phyloP scores from a whole-genome alignment of 2,113 vertebrate genomes.

The Caretta caretta region DNA sequence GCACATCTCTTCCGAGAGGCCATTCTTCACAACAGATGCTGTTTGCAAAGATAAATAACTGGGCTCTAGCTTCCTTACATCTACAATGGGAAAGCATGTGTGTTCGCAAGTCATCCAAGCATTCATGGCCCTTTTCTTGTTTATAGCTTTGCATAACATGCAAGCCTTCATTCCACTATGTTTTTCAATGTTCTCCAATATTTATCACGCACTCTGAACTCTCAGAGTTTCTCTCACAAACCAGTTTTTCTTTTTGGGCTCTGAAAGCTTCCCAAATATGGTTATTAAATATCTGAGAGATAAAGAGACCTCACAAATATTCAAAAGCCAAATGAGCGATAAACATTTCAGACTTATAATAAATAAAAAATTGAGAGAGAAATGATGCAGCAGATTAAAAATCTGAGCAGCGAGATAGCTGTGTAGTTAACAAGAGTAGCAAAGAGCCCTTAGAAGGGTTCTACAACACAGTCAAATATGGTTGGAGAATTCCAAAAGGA shows the following conservation, averaged over 20 bases:
- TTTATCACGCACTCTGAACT: neutral
- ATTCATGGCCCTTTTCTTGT: conserved; percentile 15
- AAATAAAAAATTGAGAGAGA: conserved; percentile 5
- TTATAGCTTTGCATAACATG: conserved; percentile 23
- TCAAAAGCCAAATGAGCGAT: conserved; percentile 3
- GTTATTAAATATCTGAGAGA: conserved; percentile 61
- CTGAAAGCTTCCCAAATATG: conserved; percentile 68
- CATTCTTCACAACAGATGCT: neutral
- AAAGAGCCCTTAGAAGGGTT: neutral
- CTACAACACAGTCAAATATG: conserved; percentile 24
- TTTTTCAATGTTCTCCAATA: conserved; percentile 11
- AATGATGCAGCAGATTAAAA: conserved; percentile 23
- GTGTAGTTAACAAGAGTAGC: neutral
- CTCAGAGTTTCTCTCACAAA: conserved; percentile 41
- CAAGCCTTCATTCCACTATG: conserved; percentile 11
- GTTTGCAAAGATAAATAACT: neutral
- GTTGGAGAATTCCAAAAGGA: conserved; percentile 1
- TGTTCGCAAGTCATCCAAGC: neutral
- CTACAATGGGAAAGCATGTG: neutral
- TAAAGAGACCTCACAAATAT: conserved; percentile 56
- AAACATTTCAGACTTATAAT: conserved; percentile 38
- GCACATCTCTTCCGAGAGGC: neutral
- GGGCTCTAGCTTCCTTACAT: neutral
- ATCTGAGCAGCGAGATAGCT: neutral
- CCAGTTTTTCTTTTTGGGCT: neutral